Conservation (phyloP, 2,888 invertebrate genomes). For the Pristionchus arcanus region DNA sequence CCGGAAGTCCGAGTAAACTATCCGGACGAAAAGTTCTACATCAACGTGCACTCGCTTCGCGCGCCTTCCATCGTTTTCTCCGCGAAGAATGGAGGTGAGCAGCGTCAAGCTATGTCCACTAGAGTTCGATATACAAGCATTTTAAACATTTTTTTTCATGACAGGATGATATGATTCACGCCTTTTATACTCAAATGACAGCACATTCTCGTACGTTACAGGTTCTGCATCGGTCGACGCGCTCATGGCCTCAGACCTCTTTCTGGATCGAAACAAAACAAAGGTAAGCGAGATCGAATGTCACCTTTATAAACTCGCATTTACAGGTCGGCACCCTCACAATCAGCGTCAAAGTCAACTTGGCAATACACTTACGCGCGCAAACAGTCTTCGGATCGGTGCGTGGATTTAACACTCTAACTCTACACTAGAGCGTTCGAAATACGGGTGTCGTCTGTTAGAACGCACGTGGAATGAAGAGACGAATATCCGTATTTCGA, state of each 20-base stretch:
- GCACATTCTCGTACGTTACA: neutral
- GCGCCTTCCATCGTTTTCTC: slow-evolving; percentile 72
- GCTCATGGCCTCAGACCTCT: neutral
- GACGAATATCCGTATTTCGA: too few species aligned
- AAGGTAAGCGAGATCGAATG: neutral
- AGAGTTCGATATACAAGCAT: too few species aligned
- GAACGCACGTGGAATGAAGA: too few species aligned
- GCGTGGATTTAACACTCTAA: too few species aligned
- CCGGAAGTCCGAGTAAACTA: slow-evolving; percentile 75
- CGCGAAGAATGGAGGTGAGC: slow-evolving; percentile 64
- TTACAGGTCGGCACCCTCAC: neutral
- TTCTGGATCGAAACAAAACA: neutral
- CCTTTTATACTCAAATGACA: too few species aligned
- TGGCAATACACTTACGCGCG: neutral
- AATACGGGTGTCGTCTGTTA: too few species aligned
- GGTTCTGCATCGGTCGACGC: neutral
- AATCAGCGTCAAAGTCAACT: neutral
- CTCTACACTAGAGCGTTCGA: too few species aligned
- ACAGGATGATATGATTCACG: too few species aligned
- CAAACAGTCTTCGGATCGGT: slow-evolving; percentile 6
- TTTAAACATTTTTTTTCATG: neutral
- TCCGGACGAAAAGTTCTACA: slow-evolving; percentile 63
- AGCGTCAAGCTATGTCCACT: too few species aligned
- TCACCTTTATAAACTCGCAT: neutral
- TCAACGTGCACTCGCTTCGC: slow-evolving; percentile 5